phyloP scores from a whole-genome alignment of 2,888 invertebrate genomes.

The Erebia ligea region DNA sequence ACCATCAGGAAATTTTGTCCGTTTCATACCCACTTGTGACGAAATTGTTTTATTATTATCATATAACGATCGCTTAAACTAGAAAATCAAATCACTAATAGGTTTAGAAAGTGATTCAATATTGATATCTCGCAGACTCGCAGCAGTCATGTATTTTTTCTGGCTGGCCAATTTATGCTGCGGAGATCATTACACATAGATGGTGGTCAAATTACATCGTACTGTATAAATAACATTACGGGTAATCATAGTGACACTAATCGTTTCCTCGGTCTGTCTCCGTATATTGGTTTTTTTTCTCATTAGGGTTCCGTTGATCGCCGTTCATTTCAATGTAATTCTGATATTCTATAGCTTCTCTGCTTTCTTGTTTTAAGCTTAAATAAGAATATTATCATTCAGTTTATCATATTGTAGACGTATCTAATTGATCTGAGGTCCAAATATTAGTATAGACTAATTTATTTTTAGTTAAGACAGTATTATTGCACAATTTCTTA shows the following conservation, averaged over 20 bases:
- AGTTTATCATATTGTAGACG: too few relatives aligned
- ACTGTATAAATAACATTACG: constrained; percentile 54
- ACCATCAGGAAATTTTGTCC: constrained; percentile 53
- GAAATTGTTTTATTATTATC: constrained; percentile 43
- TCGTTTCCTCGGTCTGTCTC: constrained; percentile 53
- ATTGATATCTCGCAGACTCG: constrained; percentile 43
- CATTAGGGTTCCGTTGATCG: background rate
- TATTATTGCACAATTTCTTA: too few relatives aligned
- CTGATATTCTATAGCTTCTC: background rate
- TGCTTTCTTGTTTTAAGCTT: too few relatives aligned
- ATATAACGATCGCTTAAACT: constrained; percentile 41
- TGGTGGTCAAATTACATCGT: constrained; percentile 57
- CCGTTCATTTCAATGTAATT: background rate
- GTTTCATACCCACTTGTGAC: constrained; percentile 43
- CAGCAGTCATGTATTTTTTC: constrained; percentile 53
- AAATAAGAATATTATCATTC: too few relatives aligned
- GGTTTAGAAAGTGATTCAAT: constrained; percentile 60
- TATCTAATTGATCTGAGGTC: too few relatives aligned
- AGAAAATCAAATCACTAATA: constrained; percentile 45
- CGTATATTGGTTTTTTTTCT: constrained; percentile 58
- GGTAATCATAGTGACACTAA: constrained; percentile 67
- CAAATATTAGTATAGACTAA: too few relatives aligned
- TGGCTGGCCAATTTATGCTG: constrained; percentile 52
- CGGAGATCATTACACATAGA: constrained; percentile 49
- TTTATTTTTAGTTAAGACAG: too few relatives aligned